Base-by-base conservation (phyloP, 2,888 invertebrate genomes). In the Gastrophysa polygoni region DNA sequence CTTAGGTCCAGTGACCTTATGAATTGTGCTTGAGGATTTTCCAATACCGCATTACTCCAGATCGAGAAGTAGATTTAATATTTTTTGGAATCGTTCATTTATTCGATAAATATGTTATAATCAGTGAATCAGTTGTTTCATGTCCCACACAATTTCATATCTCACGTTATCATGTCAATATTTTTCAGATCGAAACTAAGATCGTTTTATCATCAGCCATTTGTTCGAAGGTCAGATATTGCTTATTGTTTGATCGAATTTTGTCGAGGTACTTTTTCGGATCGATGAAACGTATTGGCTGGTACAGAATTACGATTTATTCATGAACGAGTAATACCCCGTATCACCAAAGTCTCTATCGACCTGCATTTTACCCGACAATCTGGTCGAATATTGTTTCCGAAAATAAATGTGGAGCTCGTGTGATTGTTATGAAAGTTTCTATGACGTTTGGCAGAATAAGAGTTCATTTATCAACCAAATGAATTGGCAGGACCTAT, bases 201-300 rank as follows among this genome's bases (percentile, higher is more conserved):
- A 5, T 32, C 11, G 14, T 48, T 47, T n/a, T 47, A 47, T 47
- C 34, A 32, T 18, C 38, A 34, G 54, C 38, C 17, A 20, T 54
- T 54, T 17, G 18, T 43, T 17, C 16, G 34, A 55, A 55, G 28
- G 38, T 38, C 38, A 38, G 38, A 38, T 38, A 38, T 38, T 14
- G 38, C 28, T 14, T 29, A 49, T 21, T 28, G 49, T 49, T 49
- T 49, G 49, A 49, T 49, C 49, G 49, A 49, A 49, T 4, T n/a
- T 21, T n/a, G 28, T 49, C 49, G 7, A 20, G 49, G 49, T 49
- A 29, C 10, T 16, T 14, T 14, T 29, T 7, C 16, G 10, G 49
- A 49, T 49, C 28, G 29, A 29, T 17, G 28, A 11, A 49, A 28
- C 10, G 10, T 49, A 49, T 28, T 49, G 49, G 28, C 49, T 49